Conservation (phyloP, 2,888 invertebrate species). For the Noctuana brunneofusca region DNA sequence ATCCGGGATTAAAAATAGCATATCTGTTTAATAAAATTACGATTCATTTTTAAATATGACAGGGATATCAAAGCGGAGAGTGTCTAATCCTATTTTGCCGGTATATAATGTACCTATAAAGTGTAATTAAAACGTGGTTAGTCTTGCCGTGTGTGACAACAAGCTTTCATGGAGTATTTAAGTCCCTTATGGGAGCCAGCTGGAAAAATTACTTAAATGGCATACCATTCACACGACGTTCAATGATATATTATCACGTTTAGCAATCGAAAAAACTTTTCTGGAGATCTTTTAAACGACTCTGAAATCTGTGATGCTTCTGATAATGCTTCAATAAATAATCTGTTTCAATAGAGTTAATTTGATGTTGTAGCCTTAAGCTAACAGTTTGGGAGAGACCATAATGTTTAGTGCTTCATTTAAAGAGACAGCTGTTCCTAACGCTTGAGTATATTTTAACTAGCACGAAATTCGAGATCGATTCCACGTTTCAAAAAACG, state of each 20-base stretch:
- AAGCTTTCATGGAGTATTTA: not conserved
- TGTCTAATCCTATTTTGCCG: not conserved
- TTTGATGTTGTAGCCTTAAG: no score
- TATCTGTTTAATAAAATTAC: conserved; percentile 15
- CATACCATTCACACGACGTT: no score
- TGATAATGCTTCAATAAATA: no score
- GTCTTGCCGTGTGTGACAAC: not conserved
- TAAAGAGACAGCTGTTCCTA: no score
- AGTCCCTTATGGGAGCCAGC: no score
- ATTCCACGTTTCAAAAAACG: conserved; percentile 36
- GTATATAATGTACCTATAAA: not conserved
- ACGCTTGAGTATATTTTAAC: not conserved
- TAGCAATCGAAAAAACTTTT: no score
- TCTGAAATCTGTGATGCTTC: not conserved
- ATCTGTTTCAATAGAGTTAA: no score
- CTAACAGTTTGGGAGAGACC: no score
- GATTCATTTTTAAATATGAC: conserved; percentile 11
- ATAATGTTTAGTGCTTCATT: no score
- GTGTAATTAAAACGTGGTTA: not conserved
- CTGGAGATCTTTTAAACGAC: no score
- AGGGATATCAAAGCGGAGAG: not conserved
- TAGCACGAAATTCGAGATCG: not conserved
- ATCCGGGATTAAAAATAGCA: conserved; percentile 33
- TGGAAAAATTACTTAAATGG: no score
- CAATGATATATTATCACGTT: no score